Evolutionary conservation across 2,797 vertebrate species (phyloP).

Genomic region (Martes flavigula): DNA sequence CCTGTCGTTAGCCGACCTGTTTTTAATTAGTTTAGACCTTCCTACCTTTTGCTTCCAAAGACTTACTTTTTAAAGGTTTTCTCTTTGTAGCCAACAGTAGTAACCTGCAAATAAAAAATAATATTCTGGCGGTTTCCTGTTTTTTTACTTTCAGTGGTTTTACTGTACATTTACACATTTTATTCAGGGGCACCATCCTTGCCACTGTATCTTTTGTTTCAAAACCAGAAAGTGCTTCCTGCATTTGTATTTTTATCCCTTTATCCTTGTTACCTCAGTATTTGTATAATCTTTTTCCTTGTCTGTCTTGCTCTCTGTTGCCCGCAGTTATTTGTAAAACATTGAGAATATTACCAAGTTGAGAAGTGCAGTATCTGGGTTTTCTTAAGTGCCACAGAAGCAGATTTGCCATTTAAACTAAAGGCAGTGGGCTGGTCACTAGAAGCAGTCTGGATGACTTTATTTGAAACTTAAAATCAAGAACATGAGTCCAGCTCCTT

Average conservation of each 20-base stretch:
- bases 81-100: not conserved
- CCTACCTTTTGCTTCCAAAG: constrained; percentile 69
- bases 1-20: constrained; percentile 52
- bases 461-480: constrained; percentile 50
- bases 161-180: not conserved
- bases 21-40: constrained; percentile 78
- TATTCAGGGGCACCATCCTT: not conserved
- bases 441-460: not conserved
- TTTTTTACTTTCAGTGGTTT: not conserved
- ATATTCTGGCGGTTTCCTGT: not conserved
- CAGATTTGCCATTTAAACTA: not conserved
- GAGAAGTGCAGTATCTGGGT: not conserved
- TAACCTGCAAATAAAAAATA: constrained; percentile 47
- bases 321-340: constrained; percentile 41
- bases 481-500: not conserved
- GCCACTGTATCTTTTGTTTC: constrained; percentile 43
- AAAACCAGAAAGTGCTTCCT: constrained; percentile 1
- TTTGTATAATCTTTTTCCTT: constrained; percentile 27
- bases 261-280: not conserved
- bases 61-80: constrained; percentile 32
- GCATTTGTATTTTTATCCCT: constrained; percentile 40
- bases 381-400: constrained; percentile 6
- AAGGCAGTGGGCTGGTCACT: not conserved
- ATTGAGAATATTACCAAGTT: constrained; percentile 27
- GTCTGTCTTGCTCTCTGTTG: constrained; percentile 16